phyloP scores from a whole-genome alignment of 2,113 vertebrate species.

The Pelmatolapia mariae region DNA sequence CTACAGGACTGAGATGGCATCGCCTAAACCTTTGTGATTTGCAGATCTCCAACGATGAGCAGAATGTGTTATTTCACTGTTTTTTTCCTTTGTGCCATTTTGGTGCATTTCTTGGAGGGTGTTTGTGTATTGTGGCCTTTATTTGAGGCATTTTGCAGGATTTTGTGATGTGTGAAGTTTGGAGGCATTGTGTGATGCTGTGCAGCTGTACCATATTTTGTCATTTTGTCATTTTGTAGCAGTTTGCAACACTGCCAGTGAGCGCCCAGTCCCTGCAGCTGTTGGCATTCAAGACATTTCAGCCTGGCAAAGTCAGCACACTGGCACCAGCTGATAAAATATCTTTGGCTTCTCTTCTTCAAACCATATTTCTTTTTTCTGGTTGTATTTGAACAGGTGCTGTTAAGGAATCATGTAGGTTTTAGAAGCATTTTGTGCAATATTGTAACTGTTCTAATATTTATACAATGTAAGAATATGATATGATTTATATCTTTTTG shows the following conservation, averaged over 20 bases:
- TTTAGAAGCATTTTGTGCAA: not conserved
- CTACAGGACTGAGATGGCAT: not conserved
- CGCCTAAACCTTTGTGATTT: not conserved
- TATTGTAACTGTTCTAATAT: not conserved
- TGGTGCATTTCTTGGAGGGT: not conserved
- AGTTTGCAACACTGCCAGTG: not conserved
- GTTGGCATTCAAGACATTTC: slow-evolving; percentile 1
- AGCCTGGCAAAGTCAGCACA: not conserved
- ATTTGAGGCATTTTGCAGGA: not conserved
- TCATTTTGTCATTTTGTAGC: not conserved
- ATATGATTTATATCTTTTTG: not conserved
- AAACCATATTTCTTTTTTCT: not conserved
- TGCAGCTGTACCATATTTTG: not conserved
- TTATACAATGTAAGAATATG: not conserved
- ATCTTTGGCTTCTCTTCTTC: not conserved
- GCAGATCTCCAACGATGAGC: not conserved
- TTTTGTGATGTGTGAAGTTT: not conserved
- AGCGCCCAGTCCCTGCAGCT: slow-evolving; percentile 19
- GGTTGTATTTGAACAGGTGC: not conserved
- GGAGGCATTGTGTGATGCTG: not conserved
- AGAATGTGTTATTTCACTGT: not conserved
- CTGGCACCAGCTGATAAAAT: slow-evolving; percentile 32
- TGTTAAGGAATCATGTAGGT: not conserved
- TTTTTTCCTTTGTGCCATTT: not conserved
- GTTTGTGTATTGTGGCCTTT: not conserved